A percentile compares a stretch with the other conserved stretches of the same genome.
Conservation (phyloP, 2,888 invertebrate genomes). For the Drosophila tripunctata region DNA sequence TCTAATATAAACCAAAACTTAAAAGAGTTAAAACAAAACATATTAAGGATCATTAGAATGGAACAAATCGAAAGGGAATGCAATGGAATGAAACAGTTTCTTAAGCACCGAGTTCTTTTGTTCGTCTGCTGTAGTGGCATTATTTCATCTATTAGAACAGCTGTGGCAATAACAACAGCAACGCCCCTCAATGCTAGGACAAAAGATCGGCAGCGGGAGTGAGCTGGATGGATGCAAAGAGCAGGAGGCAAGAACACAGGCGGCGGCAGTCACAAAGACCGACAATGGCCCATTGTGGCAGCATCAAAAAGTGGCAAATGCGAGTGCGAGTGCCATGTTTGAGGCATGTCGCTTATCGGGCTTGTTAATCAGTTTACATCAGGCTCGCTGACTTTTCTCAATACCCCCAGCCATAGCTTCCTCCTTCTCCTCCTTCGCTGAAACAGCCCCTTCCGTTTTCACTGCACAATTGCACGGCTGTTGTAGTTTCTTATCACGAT, state of each 20-base stretch:
- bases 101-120: slow-evolving; percentile 1
- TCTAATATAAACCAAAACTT: not conserved
- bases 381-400: slow-evolving; percentile 71
- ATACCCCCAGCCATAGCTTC: slow-evolving; percentile 22
- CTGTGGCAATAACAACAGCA: slow-evolving; percentile 65
- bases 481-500: slow-evolving; percentile 29
- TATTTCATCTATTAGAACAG: slow-evolving; percentile 61
- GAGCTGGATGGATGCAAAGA: not conserved
- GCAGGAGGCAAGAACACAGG: not conserved
- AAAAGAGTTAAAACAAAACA: not conserved
- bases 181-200: slow-evolving; percentile 34
- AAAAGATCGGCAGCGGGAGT: slow-evolving; percentile 14
- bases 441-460: not conserved
- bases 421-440: not conserved
- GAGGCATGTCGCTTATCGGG: slow-evolving; percentile 62
- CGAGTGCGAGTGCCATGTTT: slow-evolving; percentile 58
- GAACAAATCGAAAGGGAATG: not conserved
- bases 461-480: not conserved
- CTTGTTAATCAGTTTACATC: slow-evolving; percentile 75
- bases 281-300: slow-evolving; percentile 44
- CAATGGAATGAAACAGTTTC: not conserved
- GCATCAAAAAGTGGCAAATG: slow-evolving; percentile 68
- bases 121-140: slow-evolving; percentile 22
- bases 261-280: slow-evolving; percentile 29
- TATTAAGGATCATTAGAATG: not conserved